Conservation (phyloP, 92 coral and sea anemone species). For the Bergia sp. region DNA sequence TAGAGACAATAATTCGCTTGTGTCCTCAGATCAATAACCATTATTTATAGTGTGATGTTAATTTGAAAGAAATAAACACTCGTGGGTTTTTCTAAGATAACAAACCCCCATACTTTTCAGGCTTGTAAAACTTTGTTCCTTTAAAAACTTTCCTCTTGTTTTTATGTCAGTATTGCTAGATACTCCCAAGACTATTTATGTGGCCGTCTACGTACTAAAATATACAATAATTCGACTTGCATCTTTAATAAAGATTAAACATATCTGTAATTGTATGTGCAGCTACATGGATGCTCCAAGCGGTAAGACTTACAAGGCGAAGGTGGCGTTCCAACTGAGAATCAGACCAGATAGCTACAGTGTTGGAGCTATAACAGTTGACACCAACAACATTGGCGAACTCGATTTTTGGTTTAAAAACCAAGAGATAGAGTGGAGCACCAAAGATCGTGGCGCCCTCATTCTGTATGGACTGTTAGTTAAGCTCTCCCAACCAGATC, state of each 20-base stretch:
- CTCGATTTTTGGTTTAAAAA: constrained; percentile 80
- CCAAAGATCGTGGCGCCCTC: constrained; percentile 72
- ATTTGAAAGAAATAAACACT: too few species aligned
- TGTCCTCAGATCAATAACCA: too few species aligned
- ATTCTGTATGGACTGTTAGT: constrained; percentile 78
- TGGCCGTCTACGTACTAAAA: too few species aligned
- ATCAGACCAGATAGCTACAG: constrained; percentile 74
- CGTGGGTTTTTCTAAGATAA: too few species aligned
- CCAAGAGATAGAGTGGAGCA: constrained; percentile 85
- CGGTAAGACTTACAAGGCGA: constrained; percentile 53
- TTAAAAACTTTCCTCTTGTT: too few species aligned
- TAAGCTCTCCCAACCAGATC: constrained; percentile 45
- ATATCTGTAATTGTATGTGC: neutral
- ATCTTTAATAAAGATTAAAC: neutral
- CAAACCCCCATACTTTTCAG: too few species aligned
- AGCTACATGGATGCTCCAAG: constrained; percentile 65
- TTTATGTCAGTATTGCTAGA: too few species aligned
- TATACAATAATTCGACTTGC: too few species aligned
- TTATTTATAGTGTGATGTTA: too few species aligned
- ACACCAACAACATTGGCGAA: constrained; percentile 44
- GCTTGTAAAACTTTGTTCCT: too few species aligned
- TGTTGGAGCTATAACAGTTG: constrained; percentile 76
- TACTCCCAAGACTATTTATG: too few species aligned
- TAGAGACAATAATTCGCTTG: too few species aligned
- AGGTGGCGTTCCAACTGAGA: constrained; percentile 73